Evolutionary conservation across 1,140 invertebrate genomes (phyloP).

Genomic region (Drosophila paulistorum): DNA sequence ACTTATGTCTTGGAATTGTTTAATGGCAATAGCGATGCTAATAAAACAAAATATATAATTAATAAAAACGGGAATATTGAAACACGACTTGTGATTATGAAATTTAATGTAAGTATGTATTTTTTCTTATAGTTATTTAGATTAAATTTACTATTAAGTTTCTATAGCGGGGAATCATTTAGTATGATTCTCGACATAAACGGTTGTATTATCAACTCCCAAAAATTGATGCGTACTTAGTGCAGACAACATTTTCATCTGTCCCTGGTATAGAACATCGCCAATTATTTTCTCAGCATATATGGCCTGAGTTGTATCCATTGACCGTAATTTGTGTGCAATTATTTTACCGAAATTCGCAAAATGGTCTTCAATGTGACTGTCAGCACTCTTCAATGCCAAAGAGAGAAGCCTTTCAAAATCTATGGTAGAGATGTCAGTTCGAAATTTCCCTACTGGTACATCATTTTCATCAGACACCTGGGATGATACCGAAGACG

Average conservation of each 20-base stretch:
- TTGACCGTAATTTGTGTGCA: constrained; percentile 82
- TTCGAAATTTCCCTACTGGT: constrained; percentile 55
- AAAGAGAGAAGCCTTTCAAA: constrained; percentile 71
- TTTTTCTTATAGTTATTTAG: constrained; percentile 56
- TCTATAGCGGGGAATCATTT: constrained; percentile 58
- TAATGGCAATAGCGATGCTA: too few relatives aligned
- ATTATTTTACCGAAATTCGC: constrained; percentile 83
- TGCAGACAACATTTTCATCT: constrained; percentile 82
- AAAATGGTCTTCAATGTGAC: constrained; percentile 76
- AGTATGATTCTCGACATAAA: constrained; percentile 69
- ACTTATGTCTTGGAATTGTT: too few relatives aligned
- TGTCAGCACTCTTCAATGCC: constrained; percentile 69
- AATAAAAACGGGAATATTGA: not conserved
- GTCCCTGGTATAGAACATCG: constrained; percentile 83
- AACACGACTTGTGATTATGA: constrained; percentile 13
- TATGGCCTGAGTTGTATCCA: constrained; percentile 79
- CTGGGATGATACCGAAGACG: constrained; percentile 71
- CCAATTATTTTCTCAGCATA: constrained; percentile 83
- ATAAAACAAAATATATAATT: too few relatives aligned
- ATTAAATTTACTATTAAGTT: constrained; percentile 49
- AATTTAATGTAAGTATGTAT: constrained; percentile 44
- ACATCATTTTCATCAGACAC: constrained; percentile 64
- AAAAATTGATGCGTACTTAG: constrained; percentile 73
- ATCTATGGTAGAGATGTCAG: constrained; percentile 67
- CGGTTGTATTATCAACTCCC: constrained; percentile 70